Evolutionary conservation across 1,140 invertebrate species (phyloP), one percentile per base, ranked within the genome.

Genomic region (Helicoverpa armigera): DNA sequence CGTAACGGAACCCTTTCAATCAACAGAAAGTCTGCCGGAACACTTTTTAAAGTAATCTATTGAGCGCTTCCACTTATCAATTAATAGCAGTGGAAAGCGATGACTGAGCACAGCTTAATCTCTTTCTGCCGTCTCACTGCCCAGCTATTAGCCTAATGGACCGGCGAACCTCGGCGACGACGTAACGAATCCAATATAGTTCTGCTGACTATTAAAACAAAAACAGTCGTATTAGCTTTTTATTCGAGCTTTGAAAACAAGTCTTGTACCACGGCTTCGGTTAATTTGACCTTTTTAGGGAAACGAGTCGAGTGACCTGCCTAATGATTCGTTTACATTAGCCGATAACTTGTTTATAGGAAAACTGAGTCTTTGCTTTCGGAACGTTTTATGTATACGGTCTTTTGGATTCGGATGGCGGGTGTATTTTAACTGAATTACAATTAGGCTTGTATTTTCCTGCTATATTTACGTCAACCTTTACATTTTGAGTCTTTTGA

Each of bases 41-140:
- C 29, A 79, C n/a, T 70, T 79, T 69, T 77, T 53, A 77, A 77
- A 77, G 75, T 61, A 81, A 75, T 75, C 61, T 56, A 67, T 77
- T 81, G 67, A 77, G 65, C 53, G 65, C 53, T 69, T 81, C 80
- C 72, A 81, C 83, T 90, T 88, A 89, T 88, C 86, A 90, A 92
- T 92, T 91, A 91, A 89, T 88, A 89, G 86, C 84, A 83, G 84
- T 84, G 87, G 80, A 89, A 89, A 89, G 77, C 81, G 89, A 92
- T 93, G 91, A 93, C 89, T 89, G 85, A 83, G 90, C 90, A 90
- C 81, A 80, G 85, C 86, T 87, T 92, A 91, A 93, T 92, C 89
- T 93, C 83, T 83, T 90, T 89, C 89, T 88, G 88, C 90, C 87
- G 88, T 87, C 87, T 91, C 91, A 91, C 88, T 90, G 89, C 82